Base-by-base conservation (phyloP, 2,888 invertebrate species). In the Tetragonisca angustula region DNA sequence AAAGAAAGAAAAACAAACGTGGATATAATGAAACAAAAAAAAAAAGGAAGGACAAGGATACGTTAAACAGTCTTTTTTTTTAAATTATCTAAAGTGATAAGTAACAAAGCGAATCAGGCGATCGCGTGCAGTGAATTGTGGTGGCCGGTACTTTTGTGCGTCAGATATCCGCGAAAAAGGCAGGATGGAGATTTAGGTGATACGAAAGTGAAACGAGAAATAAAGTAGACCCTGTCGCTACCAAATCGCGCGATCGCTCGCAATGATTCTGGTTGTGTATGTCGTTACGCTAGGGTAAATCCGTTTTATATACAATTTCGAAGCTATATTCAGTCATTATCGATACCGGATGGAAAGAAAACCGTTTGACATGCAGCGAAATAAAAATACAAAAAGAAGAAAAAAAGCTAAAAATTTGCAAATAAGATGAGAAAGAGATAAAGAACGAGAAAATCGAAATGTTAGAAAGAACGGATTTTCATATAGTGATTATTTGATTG, bases 401-500 rank as follows among this genome's bases (percentile, higher is more conserved):
- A 15, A 6, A 52, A 52, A 43, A 43, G 9, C 11, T 43, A 43
- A 64, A 64, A 71, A 78, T 15, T 11, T 24, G 71, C 17, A 52
- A 79, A 72, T 68, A 49, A 77, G 52, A 69, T 72, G 62, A 56
- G 64, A 74, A 68, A 43, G 67, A 24, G 59, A 76, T 43, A 43
- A n/a, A 50, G 67, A 83, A 73, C 21, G 71, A 84, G 85, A 81
- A 80, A 78, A 54, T 71, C 54, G 71, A 71, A 67, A 75, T 54
- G 27, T 67, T 81, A 43, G n/a, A 74, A 76, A 62, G 62, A 84
- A 88, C 86, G 90, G 84, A 83, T 90, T 85, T 85, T 90, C 87
- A 79, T 88, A 86, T 88, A 87, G 85, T 87, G 86, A 89, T 91
- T 87, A 87, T 85, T 84, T 61, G 84, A 84, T 86, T 72, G 78